Evolutionary conservation across 2,888 invertebrate genomes (phyloP), one percentile per base, ranked within the genome.

Genomic region (Sipunculus nudus): DNA sequence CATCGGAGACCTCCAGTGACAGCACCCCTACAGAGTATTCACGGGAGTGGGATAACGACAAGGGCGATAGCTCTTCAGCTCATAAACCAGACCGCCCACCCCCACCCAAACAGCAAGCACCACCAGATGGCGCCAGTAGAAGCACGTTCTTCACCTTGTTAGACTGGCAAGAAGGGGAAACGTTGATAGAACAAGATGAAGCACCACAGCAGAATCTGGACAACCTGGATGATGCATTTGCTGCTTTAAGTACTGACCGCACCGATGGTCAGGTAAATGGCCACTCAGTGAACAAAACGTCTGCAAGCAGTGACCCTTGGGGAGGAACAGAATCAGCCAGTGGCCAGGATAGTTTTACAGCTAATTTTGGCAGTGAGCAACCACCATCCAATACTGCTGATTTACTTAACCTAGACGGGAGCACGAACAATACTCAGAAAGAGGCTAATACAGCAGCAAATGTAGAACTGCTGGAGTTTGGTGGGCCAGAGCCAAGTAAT

Each of bases 211-310:
- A n/a, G n/a, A 19, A n/a, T 39, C 45, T 31, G 10, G 61, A 48
- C 35, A 59, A 26, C 26, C 38, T 72, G 50, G 78, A 78, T 35
- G 76, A 73, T 59, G 78, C 73, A 45, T 78, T 79, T 68, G 68
- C 69, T 26, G 58, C 65, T 23, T 62, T 78, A 31, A 68, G 72
- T 25, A 57, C 50, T 31, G 62, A 67, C 40, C 61, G 75, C 40
- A 48, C 53, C 35, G 47, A 35, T n/a, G 19, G 19, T 32, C 16
- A 48, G 23, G 16, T 19, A 43, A 23, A 25, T 16, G 25, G 19
- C 52, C 45, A 61, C 26, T n/a, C 25, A 32, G 23, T 50, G 41
- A 31, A 43, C 38, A n/a, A n/a, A n/a, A n/a, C n/a, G n/a, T n/a
- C n/a, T n/a, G n/a, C n/a, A n/a, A n/a, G n/a, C n/a, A n/a, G n/a